phyloP scores from a whole-genome alignment of 2,113 vertebrate species.

The Pachyramphus minor region DNA sequence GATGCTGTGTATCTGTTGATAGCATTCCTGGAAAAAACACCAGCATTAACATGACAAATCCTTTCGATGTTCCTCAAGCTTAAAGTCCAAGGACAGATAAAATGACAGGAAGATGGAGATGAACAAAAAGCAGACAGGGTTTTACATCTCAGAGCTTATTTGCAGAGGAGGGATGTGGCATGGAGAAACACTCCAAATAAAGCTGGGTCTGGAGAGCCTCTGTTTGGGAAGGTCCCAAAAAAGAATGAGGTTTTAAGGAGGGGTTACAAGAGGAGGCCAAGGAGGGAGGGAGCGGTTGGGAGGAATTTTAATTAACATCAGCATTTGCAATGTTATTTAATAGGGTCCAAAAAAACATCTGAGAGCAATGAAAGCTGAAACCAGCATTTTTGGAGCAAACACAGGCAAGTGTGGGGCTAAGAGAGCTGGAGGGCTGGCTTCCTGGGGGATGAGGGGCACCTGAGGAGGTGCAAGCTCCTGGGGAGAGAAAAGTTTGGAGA shows the following conservation, averaged over 20 bases:
- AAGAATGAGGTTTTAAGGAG: conserved; percentile 35
- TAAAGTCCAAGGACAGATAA: neutral
- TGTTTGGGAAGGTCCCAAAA: conserved; percentile 32
- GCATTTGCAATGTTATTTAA: neutral
- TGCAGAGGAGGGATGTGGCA: neutral
- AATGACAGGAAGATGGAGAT: neutral
- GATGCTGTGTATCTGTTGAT: accelerated
- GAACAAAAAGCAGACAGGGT: neutral
- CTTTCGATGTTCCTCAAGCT: neutral
- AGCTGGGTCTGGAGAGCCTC: neutral
- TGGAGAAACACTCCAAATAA: neutral
- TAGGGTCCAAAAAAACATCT: conserved; percentile 19
- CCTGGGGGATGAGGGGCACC: neutral
- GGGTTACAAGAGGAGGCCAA: neutral
- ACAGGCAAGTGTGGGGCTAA: neutral
- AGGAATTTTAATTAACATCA: conserved; percentile 59
- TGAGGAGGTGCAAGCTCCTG: neutral
- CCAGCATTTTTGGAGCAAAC: accelerated
- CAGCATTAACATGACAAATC: neutral
- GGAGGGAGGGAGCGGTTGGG: conserved; percentile 2
- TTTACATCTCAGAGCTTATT: neutral
- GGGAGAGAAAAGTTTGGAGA: neutral
- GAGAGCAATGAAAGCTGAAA: conserved; percentile 17
- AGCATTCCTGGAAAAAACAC: neutral
- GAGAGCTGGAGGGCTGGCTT: neutral